Evolutionary conservation across 2,888 invertebrate species (phyloP), one percentile per base, ranked within the genome.

Genomic region (Epistrophe eligans): DNA sequence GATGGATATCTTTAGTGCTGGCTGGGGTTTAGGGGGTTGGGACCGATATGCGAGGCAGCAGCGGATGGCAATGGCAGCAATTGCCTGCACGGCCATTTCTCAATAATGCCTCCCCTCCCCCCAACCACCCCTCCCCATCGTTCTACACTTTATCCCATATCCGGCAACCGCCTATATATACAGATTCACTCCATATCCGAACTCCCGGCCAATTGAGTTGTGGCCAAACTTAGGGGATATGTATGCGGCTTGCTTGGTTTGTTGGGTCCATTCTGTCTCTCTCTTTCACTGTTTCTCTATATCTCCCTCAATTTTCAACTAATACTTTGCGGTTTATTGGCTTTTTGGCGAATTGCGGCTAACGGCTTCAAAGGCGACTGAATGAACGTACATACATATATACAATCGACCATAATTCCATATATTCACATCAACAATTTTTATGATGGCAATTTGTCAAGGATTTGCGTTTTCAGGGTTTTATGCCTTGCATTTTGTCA

Each of bases 371-470:
- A 58, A 58, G 48, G 77, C 67, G 48, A 72, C 73, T 66, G 85
- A 76, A 87, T 77, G 83, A 83, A 76, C 66, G 55, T 2, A 24
- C 32, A 66, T 83, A 80, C 88, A 88, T 2, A 24, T 55, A 66
- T 83, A 80, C 88, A 88, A 84, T 88, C 88, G 79, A 80, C 87
- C 77, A 83, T 82, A 88, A 87, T 76, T 77, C 76, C 80, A 79
- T 87, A 83, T 77, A 83, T 77, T 81, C 81, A 88, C 88, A 88
- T 81, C 88, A 80, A 77, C 77, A 77, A 82, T 83, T 88, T 88
- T 88, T 89, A 88, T 89, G 88, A 87, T 62, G 89, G 89, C 88
- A 87, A 89, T 89, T 89, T 89, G 89, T 89, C 89, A 89, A 87
- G 88, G 80, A 89, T 84, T 84, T 85, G 76, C 82, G 72, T 79